Conservation (phyloP, 2,797 vertebrate species). For the Protonibea diacanthus region DNA sequence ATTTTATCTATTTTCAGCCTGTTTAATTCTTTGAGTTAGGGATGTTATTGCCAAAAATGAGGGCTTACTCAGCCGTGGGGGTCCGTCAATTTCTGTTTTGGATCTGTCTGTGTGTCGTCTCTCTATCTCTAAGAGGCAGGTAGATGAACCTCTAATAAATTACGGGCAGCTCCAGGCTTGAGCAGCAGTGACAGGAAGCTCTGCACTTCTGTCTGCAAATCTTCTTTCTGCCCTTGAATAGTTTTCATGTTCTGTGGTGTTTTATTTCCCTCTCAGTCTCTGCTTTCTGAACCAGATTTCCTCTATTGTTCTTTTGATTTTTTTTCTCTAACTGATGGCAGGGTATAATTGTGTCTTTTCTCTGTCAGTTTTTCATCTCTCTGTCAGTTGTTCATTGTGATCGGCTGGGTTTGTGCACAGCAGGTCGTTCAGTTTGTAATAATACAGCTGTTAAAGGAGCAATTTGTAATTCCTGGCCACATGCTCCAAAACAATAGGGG, state of each 20-base stretch:
- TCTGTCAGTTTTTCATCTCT: constrained; percentile 22
- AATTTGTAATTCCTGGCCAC: too few species aligned
- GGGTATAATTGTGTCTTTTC: constrained; percentile 26
- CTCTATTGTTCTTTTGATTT: constrained; percentile 1
- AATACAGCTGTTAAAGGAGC: neutral
- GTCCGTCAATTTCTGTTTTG: constrained; percentile 13
- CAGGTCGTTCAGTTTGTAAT: constrained; percentile 3
- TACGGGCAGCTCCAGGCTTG: neutral
- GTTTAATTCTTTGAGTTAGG: neutral
- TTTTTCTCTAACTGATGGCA: neutral
- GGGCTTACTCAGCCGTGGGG: neutral
- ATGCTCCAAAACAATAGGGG: too few species aligned
- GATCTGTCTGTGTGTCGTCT: constrained; percentile 25
- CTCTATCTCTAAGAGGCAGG: constrained; percentile 18
- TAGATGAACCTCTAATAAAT: constrained; percentile 37
- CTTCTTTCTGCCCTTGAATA: neutral
- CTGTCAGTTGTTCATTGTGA: constrained; percentile 21
- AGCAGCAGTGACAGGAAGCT: neutral
- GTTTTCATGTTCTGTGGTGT: neutral
- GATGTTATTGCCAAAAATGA: neutral
- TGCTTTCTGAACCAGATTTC: neutral
- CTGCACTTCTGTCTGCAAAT: neutral
- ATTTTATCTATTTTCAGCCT: neutral
- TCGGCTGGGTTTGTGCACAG: constrained; percentile 15
- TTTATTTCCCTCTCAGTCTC: neutral